These are phyloP conservation scores for Hydrocynus forskahlii DNA, from an alignment of 2,797 vertebrate species.

Conservation along the genomic window DNA sequence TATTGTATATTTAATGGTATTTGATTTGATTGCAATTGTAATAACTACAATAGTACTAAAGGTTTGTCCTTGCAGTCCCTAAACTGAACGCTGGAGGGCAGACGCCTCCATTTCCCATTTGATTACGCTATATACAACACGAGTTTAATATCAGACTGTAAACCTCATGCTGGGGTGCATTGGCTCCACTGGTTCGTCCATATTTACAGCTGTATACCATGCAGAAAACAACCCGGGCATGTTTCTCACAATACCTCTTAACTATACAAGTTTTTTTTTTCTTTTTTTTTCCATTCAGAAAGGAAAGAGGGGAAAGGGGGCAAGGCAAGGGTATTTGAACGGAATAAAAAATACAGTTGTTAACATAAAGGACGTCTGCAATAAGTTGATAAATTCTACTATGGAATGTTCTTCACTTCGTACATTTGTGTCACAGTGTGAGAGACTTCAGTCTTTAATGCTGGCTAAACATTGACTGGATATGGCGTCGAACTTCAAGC, in stretches of 20 bases:
- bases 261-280: constrained; percentile 8
- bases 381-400: constrained; percentile 2
- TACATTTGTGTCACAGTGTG: constrained; percentile 48
- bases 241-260: constrained; percentile 24
- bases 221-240: constrained; percentile 47
- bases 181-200: constrained; percentile 24
- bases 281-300: constrained; percentile 13
- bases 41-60: background rate
- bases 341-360: background rate
- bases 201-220: constrained; percentile 63
- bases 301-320: background rate
- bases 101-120: constrained; percentile 21
- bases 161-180: constrained; percentile 52
- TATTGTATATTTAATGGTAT: background rate
- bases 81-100: constrained; percentile 33
- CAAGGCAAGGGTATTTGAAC: background rate
- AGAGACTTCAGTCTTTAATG: constrained; percentile 35
- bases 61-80: constrained; percentile 1
- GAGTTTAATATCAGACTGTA: constrained; percentile 33
- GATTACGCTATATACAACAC: constrained; percentile 53
- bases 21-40: background rate
- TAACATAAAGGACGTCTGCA: constrained; percentile 2
- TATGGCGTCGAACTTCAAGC: constrained; percentile 21
- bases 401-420: constrained; percentile 11
- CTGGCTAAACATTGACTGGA: constrained; percentile 39